Evolutionary conservation across 92 coral and sea anemone genomes (phyloP).

Genomic region (Zoanthus sociatus): DNA sequence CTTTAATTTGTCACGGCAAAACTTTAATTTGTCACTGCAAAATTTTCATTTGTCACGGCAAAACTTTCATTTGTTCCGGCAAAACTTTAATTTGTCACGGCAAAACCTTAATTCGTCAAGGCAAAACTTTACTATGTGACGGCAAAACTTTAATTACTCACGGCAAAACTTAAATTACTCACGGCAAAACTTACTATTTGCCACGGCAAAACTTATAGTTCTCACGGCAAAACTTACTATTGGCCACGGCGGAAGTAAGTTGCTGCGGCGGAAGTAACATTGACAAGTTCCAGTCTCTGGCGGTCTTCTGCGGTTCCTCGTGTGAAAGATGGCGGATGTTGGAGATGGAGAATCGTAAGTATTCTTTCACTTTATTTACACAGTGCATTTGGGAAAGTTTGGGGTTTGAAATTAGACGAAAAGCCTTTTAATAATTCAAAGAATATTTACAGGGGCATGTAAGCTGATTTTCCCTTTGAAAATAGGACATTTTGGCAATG

Average conservation of each 20-base stretch:
- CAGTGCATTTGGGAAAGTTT: conserved; percentile 7
- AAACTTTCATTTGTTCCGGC: too few relatives aligned
- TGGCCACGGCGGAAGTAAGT: conserved; percentile 16
- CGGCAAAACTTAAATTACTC: background rate
- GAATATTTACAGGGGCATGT: background rate
- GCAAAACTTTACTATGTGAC: background rate
- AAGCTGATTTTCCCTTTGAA: conserved; percentile 4
- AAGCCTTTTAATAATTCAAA: conserved; percentile 16
- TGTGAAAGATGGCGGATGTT: conserved; percentile 19
- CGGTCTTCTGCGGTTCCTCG: conserved; percentile 15
- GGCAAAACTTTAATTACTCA: background rate
- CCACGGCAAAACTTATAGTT: background rate
- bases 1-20: too few relatives aligned
- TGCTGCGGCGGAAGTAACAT: conserved; percentile 15
- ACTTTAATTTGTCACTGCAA: too few relatives aligned
- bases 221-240: conserved; percentile 1
- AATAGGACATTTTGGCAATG: conserved; percentile 10
- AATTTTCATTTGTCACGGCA: background rate
- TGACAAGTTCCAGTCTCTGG: conserved; percentile 14
- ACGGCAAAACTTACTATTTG: conserved; percentile 1
- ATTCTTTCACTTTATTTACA: conserved; percentile 8
- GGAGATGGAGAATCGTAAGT: conserved; percentile 14
- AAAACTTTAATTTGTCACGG: too few relatives aligned
- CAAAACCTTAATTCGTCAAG: background rate
- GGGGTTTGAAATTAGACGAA: background rate